Percentiles rank a stretch among this genome's conserved stretches.
These are phyloP conservation scores for Ganaspis sp. DNA, from an alignment of 1,140 invertebrate species.

Conservation along the genomic window DNA sequence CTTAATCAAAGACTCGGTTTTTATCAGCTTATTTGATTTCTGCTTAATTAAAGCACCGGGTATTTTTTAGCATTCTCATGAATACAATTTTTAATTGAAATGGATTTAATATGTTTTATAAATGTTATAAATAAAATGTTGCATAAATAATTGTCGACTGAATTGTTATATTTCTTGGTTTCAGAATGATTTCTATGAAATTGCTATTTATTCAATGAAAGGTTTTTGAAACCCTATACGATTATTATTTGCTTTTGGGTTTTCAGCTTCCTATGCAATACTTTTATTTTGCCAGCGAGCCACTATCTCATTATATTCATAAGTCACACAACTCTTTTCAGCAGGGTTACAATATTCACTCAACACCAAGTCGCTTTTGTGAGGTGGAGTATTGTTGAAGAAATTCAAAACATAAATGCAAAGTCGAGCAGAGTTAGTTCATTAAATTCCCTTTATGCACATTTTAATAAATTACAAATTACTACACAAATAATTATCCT, in stretches of 20 bases:
- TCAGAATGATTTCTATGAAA: background rate
- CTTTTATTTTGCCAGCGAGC: background rate
- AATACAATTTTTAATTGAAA: no score
- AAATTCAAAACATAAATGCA: constrained; percentile 17
- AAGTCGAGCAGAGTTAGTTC: background rate
- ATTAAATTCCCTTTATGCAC: background rate
- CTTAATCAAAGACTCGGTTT: no score
- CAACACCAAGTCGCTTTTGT: background rate
- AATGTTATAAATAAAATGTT: no score
- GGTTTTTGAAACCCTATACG: background rate
- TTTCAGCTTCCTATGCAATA: background rate
- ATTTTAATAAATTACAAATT: background rate
- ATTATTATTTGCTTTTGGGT: background rate
- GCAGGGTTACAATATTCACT: background rate
- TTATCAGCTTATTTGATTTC: no score
- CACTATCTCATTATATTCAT: background rate
- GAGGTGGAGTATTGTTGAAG: background rate
- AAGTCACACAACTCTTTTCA: background rate
- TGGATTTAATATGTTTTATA: no score
- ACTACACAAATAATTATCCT: background rate
- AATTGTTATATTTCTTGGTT: background rate
- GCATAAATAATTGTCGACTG: no score
- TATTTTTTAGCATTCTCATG: no score
- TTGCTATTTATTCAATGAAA: background rate
- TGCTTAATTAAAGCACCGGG: no score